These are phyloP conservation scores for Apamea sordens DNA, from an alignment of 2,888 invertebrate genomes.

Conservation along the genomic window DNA sequence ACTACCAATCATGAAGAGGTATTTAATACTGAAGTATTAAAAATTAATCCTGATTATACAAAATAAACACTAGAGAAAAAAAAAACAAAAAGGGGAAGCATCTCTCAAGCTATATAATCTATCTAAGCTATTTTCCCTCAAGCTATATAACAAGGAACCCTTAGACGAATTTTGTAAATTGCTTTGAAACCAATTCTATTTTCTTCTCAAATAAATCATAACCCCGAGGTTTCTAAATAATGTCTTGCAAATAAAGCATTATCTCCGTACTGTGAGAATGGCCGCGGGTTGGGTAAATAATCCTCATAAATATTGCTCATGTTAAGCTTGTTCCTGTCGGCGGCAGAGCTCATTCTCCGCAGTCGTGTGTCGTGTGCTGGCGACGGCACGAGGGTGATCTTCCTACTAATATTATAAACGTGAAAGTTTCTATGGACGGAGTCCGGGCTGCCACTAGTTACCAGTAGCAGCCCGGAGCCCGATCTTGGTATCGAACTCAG, in stretches of 20 bases:
- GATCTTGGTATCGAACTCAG: background rate
- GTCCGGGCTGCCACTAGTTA: background rate
- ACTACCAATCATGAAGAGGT: too few relatives aligned
- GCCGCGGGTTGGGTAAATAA: background rate
- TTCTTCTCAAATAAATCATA: constrained; percentile 6
- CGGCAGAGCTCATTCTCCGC: background rate
- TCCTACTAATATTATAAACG: background rate
- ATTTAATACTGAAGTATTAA: too few relatives aligned
- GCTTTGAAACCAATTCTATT: background rate
- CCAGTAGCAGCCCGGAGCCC: too few relatives aligned
- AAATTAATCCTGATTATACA: too few relatives aligned
- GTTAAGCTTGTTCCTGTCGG: background rate
- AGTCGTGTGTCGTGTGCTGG: background rate
- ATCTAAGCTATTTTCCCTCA: too few relatives aligned
- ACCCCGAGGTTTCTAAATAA: constrained; percentile 2
- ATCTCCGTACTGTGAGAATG: background rate
- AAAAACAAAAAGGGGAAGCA: too few relatives aligned
- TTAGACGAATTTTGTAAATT: background rate
- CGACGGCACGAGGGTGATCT: background rate
- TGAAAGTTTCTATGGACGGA: too few relatives aligned
- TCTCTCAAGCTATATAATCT: too few relatives aligned
- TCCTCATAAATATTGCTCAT: constrained; percentile 7
- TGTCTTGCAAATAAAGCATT: constrained; percentile 1
- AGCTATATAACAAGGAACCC: background rate
- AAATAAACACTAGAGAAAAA: too few relatives aligned